These are phyloP conservation scores for Tetranychus cinnabarinus DNA, from an alignment of 1,140 invertebrate genomes.

Conservation along the genomic window DNA sequence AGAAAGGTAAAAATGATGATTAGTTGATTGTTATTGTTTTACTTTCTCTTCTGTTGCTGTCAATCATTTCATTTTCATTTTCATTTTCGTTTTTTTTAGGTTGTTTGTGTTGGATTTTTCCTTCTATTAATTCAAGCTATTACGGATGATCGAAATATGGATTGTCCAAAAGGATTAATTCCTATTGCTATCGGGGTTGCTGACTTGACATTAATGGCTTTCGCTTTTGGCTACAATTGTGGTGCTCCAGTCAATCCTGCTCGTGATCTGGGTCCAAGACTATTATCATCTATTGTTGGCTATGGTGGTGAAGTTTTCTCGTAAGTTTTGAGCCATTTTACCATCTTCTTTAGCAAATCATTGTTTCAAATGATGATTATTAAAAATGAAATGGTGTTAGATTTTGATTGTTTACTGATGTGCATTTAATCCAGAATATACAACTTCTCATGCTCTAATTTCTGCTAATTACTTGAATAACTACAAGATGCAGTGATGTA, in stretches of 20 bases:
- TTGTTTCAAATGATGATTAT: too few relatives aligned
- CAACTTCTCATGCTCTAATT: too few relatives aligned
- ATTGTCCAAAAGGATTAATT: constrained; percentile 13
- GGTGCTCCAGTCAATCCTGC: constrained; percentile 38
- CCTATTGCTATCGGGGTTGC: constrained; percentile 17
- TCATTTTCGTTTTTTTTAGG: constrained; percentile 16
- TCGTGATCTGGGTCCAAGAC: constrained; percentile 31
- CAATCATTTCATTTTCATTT: too few relatives aligned
- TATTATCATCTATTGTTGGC: constrained; percentile 21
- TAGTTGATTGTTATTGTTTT: too few relatives aligned
- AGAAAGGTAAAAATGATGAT: too few relatives aligned
- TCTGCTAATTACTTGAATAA: too few relatives aligned
- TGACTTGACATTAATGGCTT: constrained; percentile 20
- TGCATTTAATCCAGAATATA: too few relatives aligned
- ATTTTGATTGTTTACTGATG: too few relatives aligned
- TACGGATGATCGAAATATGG: constrained; percentile 23
- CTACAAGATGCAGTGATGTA: too few relatives aligned
- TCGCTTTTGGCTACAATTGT: constrained; percentile 31
- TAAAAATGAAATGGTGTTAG: too few relatives aligned
- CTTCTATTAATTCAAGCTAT: constrained; percentile 28
- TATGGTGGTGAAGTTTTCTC: not conserved
- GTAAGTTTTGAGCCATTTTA: not conserved
- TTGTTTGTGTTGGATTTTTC: constrained; percentile 31
- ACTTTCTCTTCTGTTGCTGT: too few relatives aligned
- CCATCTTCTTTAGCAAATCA: too few relatives aligned